These are phyloP conservation scores for Rutilus rutilus DNA, from an alignment of 2,113 vertebrate species.

Conservation along the genomic window DNA sequence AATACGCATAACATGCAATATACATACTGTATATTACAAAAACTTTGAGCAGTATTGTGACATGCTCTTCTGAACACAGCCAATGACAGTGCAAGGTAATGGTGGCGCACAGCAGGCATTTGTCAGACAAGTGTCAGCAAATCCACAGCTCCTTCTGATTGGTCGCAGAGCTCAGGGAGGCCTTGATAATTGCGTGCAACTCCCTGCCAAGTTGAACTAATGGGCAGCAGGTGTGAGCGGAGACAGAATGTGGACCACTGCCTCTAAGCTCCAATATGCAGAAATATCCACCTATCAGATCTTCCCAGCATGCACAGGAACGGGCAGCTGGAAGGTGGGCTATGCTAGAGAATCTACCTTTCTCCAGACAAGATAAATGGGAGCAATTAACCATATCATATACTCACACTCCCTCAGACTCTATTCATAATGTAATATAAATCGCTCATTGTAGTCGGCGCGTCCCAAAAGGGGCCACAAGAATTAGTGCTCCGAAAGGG, in stretches of 20 bases:
- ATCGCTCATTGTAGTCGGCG: conserved; percentile 15
- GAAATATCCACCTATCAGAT: conserved; percentile 44
- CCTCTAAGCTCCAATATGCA: conserved; percentile 43
- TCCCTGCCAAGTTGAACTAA: conserved; percentile 45
- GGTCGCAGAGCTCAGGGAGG: conserved; percentile 9
- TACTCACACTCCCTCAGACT: conserved; percentile 20
- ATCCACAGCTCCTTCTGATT: conserved; percentile 30
- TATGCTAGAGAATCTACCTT: not conserved
- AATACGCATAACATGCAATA: not conserved
- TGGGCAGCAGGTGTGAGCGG: conserved; percentile 51
- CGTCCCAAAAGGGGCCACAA: conserved; percentile 32
- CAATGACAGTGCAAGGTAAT: not conserved
- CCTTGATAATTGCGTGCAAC: conserved; percentile 32
- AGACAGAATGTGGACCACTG: conserved; percentile 1
- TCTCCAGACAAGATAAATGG: conserved; percentile 34
- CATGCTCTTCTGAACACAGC: not conserved
- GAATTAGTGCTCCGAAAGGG: not conserved
- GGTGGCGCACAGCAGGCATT: not conserved
- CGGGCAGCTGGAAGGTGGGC: conserved; percentile 8
- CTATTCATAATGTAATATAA: conserved; percentile 36
- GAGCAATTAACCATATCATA: conserved; percentile 37
- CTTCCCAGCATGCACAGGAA: not conserved
- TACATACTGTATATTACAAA: not conserved
- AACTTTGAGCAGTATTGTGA: too few relatives aligned
- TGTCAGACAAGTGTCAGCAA: conserved; percentile 25